Evolutionary conservation across 23 tunicate species (phyloP), one percentile per base, ranked within the genome.

Genomic region (Halocynthia aurantium): DNA sequence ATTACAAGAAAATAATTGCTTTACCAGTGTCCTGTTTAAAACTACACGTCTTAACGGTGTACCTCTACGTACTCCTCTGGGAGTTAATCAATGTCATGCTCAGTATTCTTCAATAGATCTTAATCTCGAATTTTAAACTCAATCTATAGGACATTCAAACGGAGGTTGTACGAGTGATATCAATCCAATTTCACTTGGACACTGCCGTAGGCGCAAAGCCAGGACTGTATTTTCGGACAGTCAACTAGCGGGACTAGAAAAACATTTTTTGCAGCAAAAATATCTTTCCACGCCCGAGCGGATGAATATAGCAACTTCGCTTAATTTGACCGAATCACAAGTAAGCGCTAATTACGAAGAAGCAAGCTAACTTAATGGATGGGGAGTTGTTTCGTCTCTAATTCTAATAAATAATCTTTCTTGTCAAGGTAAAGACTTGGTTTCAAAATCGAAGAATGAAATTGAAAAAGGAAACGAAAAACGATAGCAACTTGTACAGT

Each of bases 141-240:
- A 31, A 31, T 31, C 44, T 31, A 31, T 31, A 31, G 44, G 44
- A 31, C 44, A 31, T 31, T 31, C 44, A 31, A 31, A 31, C 44
- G 44, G 44, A 31, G 44, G 44, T 31, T 31, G 44, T 31, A 31
- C 44, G 44, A 31, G 44, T 31, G 44, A 74, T 49, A 74, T 62
- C 55, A 70, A 84, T 19, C 13, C 63, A 11, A 71, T 71, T n/a
- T n/a, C 82, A n/a, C 22, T 78, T 58, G 50, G 77, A 10, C 71
- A 78, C 51, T 76, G 78, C 61, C 55, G 77, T 60, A 57, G 81
- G 50, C 61, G 96, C 51, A 89, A 89, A 75, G 96, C 96, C 0
- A 57, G 96, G 40, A 89, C 96, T 6, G 96, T 89, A 5, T 89
- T 89, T 83, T 78, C 88, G 15, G 96, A 89, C 22, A 50, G 8